Percentiles rank a stretch among this genome's conserved stretches.
These are phyloP conservation scores for Nipponacmea schrenckii DNA, from an alignment of 2,888 invertebrate genomes.

Conservation along the genomic window DNA sequence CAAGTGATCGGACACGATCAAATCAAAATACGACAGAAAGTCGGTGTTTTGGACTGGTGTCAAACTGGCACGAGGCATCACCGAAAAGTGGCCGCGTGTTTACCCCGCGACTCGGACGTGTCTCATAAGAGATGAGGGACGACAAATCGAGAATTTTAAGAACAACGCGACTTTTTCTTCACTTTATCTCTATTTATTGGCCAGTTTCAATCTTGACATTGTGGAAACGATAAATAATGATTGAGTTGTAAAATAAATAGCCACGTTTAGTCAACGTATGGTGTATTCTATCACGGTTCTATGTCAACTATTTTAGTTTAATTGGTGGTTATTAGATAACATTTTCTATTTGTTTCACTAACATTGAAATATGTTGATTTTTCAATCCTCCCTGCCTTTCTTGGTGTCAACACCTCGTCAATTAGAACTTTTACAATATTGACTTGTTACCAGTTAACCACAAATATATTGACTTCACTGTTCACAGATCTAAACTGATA, in stretches of 20 bases:
- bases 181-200: slow-evolving; percentile 5
- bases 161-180: not conserved
- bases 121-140: slow-evolving; percentile 9
- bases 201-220: not conserved
- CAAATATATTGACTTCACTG: too few relatives aligned
- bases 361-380: not conserved
- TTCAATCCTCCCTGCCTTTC: too few relatives aligned
- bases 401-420: too few relatives aligned
- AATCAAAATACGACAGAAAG: slow-evolving; percentile 4
- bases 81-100: slow-evolving; percentile 32
- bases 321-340: slow-evolving; percentile 5
- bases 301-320: not conserved
- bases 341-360: not conserved
- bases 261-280: too few relatives aligned
- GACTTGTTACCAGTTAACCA: too few relatives aligned
- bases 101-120: slow-evolving; percentile 31
- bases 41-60: slow-evolving; percentile 20
- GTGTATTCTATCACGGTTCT: too few relatives aligned
- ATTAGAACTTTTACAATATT: too few relatives aligned
- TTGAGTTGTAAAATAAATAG: too few relatives aligned
- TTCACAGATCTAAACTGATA: too few relatives aligned
- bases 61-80: slow-evolving; percentile 29
- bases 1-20: slow-evolving; percentile 1
- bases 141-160: not conserved
- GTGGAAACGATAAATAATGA: not conserved